phyloP scores from a whole-genome alignment of 1,140 invertebrate species.

The Drosophila trapezifrons region DNA sequence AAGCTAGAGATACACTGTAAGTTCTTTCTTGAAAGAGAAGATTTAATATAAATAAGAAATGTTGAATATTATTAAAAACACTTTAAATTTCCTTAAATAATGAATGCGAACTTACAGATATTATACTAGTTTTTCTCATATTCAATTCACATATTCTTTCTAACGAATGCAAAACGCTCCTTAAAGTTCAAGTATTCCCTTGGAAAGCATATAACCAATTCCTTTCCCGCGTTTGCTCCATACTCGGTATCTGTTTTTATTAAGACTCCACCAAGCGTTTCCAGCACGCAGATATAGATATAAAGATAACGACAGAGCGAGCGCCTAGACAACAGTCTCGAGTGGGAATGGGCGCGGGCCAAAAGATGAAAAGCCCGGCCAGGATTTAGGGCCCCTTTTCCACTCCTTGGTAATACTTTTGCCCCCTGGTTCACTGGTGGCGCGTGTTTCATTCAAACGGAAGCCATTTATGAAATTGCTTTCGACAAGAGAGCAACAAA shows the following conservation, averaged over 20 bases:
- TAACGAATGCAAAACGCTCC: too few species aligned
- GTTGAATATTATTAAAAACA: too few species aligned
- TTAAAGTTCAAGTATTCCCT: not conserved
- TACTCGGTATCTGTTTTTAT: constrained; percentile 63
- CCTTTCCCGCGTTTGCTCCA: not conserved
- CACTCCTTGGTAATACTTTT: not conserved
- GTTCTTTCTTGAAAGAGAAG: too few species aligned
- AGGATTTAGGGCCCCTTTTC: constrained; percentile 5
- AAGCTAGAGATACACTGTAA: constrained; percentile 7
- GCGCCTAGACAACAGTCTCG: constrained; percentile 34
- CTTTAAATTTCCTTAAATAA: too few species aligned
- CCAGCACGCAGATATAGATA: constrained; percentile 42
- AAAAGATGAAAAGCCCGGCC: constrained; percentile 25
- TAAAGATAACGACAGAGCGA: constrained; percentile 7
- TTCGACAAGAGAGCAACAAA: constrained; percentile 57
- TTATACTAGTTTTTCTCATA: too few species aligned
- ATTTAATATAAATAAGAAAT: too few species aligned
- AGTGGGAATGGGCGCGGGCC: not conserved
- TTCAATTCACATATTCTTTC: too few species aligned
- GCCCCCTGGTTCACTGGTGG: constrained; percentile 17
- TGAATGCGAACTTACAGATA: too few species aligned
- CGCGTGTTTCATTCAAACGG: constrained; percentile 70
- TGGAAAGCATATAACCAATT: not conserved
- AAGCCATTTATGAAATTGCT: constrained; percentile 81
- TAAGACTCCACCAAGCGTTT: constrained; percentile 41